Evolutionary conservation across 2,797 vertebrate species (phyloP), one percentile per base, ranked within the genome.

Genomic region (Xenops minutus): DNA sequence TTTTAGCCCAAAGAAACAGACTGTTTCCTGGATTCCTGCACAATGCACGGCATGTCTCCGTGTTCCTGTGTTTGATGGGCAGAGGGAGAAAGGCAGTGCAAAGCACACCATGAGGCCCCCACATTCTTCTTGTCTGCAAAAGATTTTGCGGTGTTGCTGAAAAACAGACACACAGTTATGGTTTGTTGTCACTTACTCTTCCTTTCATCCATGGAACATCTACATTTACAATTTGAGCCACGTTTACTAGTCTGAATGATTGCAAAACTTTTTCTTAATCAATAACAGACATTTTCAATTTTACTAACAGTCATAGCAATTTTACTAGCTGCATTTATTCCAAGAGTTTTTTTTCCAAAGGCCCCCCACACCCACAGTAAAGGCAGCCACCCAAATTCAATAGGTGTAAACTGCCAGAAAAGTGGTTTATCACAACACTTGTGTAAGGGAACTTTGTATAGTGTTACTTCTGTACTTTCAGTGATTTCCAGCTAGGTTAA

Each of bases 131-230:
- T 43, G 37, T 48, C 51, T 54, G 37, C 26, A 76, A 49, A 92
- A 74, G 4, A 46, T 69, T 81, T 54, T 72, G 14, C 68, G 54
- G 11, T 56, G 36, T 54, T 67, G 39, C 36, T 78, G 44, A 84
- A 71, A 78, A 56, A 20, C 56, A 81, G 61, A 55, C 54, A 29
- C 0, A 2, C 8, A 44, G 29, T 23, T 68, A 55, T 0, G 0
- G 27, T 55, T 62, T 76, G n/a, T 46, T 71, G 39, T 59, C 64
- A 43, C 17, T 86, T 62, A 34, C 19, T 75, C 26, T 29, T 66
- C 27, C 43, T n/a, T 80, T 72, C 75, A 27, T 26, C 27, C 43
- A 44, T 20, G 36, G 21, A 87, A 41, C 3, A 3, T 13, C 46
- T 51, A 56, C 15, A 34, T 43, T 71, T 87, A 52, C 8, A 59